These are phyloP conservation scores for Orchesella cincta DNA, from an alignment of 1,140 invertebrate genomes.

Conservation along the genomic window DNA sequence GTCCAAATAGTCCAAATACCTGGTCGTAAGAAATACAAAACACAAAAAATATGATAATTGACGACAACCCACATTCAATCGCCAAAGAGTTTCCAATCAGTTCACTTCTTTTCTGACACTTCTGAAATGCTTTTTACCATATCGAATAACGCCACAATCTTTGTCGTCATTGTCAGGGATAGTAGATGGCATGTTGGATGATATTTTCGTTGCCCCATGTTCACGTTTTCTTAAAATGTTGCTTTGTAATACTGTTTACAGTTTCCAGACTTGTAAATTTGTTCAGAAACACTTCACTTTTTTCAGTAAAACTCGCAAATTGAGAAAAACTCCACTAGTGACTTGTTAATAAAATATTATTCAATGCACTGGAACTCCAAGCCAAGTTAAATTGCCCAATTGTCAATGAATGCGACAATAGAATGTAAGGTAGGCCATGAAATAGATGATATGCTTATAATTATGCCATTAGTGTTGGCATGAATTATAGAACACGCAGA, in stretches of 20 bases:
- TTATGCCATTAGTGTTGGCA: no score
- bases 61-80: neutral
- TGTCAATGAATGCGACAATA: no score
- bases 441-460: no score
- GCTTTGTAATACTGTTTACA: neutral
- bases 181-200: conserved; percentile 41
- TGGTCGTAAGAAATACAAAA: no score
- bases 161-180: conserved; percentile 16
- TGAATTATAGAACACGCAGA: no score
- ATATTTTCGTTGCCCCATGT: neutral
- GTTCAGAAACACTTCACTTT: neutral
- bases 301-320: neutral
- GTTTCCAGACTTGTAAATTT: neutral
- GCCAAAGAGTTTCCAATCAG: no score
- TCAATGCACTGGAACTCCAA: no score
- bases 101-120: no score
- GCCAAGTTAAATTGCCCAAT: no score
- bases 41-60: no score
- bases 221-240: neutral
- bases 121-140: conserved; percentile 26
- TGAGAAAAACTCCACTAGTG: neutral
- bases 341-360: neutral
- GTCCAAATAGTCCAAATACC: conserved; percentile 35
- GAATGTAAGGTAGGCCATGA: no score
- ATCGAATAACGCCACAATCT: conserved; percentile 31